Evolutionary conservation across 1,140 invertebrate genomes (phyloP), one percentile per base, ranked within the genome.

Genomic region (Aphelenchoides fujianensis): DNA sequence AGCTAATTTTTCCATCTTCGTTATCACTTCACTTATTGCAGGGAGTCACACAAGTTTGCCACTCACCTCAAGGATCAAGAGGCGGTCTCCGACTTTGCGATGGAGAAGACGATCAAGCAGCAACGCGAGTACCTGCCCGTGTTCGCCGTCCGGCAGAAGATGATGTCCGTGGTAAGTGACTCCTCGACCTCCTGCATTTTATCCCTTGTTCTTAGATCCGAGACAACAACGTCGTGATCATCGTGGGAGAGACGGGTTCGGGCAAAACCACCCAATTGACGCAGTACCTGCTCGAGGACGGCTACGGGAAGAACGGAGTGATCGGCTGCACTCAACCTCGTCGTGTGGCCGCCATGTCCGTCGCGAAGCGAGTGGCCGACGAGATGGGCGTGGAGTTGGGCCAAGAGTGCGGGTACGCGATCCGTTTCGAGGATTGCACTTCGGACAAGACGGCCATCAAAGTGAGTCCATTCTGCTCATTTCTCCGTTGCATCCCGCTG

Each of bases 191-290:
- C n/a, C 48, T 16, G n/a, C 12, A 69, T 70, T 70, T 48, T 48
- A 23, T 23, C 37, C n/a, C 31, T 71, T 70, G n/a, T 69, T n/a
- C n/a, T 69, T 89, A 98, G 36, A 96, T 85, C n/a, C 75, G 82
- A n/a, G 82, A 84, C 30, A 84, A 84, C 62, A 73, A 62, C 16
- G 82, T 84, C 2, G 78, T 84, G 7, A 74, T 83, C 30, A 74
- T 83, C 37, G 82, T 84, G 3, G 94, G 96, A 78, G 97, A 99
- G 87, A 99, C 97, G 27, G 97, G 97, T 16, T 95, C 93, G 80
- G 97, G 96, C 53, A 99, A 99, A 86, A 99, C 96, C 0, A 98
- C 95, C 0, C 96, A 98, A 85, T 87, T 99, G n/a, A 97, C 95
- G 0, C 96, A 98, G 84, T 99, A 97, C 85, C 87, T 99, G 2